These are phyloP conservation scores for Amiota minor DNA, from an alignment of 2,888 invertebrate genomes.

Conservation along the genomic window DNA sequence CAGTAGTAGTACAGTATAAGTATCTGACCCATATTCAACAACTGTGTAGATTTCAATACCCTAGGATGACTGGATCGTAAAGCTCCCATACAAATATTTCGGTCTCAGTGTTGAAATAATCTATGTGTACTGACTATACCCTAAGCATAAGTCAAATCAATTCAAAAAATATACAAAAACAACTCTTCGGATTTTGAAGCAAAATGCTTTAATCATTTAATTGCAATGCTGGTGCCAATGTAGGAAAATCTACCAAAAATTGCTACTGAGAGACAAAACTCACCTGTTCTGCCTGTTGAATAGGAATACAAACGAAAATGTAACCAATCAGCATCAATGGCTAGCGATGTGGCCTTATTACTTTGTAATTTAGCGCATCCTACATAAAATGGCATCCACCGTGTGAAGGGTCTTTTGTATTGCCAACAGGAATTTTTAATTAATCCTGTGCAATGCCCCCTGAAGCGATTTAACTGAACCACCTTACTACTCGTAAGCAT, in stretches of 20 bases:
- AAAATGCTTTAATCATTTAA: neutral
- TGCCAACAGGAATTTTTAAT: conserved; percentile 49
- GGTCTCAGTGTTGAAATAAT: too few relatives aligned
- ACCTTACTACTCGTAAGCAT: neutral
- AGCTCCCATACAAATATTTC: too few relatives aligned
- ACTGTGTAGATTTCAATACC: too few relatives aligned
- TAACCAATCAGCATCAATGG: neutral
- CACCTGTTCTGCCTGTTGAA: neutral
- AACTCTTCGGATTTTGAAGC: too few relatives aligned
- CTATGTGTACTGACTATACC: too few relatives aligned
- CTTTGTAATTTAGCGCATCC: conserved; percentile 51
- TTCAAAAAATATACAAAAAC: too few relatives aligned
- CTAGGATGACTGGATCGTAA: too few relatives aligned
- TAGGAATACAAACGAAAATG: neutral
- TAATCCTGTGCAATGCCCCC: conserved; percentile 39
- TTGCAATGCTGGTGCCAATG: neutral
- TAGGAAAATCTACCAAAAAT: neutral
- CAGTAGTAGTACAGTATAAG: too few relatives aligned
- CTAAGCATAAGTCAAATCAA: too few relatives aligned
- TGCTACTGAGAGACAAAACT: conserved; percentile 3
- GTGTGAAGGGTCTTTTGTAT: conserved; percentile 34
- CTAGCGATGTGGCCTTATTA: conserved; percentile 49
- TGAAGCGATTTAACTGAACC: conserved; percentile 17
- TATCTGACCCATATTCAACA: too few relatives aligned
- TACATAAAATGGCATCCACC: conserved; percentile 10